phyloP scores from a whole-genome alignment of 2,113 vertebrate species.

The Podocnemis expansa region DNA sequence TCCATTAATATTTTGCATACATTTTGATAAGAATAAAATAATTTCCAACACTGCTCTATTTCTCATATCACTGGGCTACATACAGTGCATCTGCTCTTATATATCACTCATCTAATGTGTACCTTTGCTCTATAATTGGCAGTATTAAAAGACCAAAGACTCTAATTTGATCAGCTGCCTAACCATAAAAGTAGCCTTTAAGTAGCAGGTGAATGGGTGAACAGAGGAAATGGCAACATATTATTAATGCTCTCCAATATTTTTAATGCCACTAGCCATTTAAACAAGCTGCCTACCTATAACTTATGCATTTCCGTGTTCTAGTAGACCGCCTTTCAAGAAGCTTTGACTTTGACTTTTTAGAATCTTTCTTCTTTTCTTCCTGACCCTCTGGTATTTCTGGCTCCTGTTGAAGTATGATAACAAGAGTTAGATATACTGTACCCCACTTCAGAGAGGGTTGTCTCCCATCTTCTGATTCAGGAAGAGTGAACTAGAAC shows the following conservation, averaged over 20 bases:
- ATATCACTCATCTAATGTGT: not conserved
- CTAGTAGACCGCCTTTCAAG: conserved; percentile 94
- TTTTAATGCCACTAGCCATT: not conserved
- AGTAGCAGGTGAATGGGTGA: not conserved
- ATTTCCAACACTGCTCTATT: not conserved
- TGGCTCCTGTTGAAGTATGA: conserved; percentile 77
- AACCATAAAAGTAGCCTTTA: not conserved
- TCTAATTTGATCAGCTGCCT: not conserved
- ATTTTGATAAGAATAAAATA: not conserved
- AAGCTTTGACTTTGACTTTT: conserved; percentile 89
- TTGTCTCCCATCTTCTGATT: not conserved
- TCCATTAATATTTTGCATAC: not conserved
- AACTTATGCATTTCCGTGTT: conserved; percentile 95
- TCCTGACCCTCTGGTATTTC: conserved; percentile 84
- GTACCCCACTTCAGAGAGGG: not conserved
- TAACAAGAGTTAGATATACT: not conserved
- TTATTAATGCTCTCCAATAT: not conserved
- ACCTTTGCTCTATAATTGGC: not conserved
- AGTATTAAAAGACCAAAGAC: not conserved
- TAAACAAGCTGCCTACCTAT: conserved; percentile 83
- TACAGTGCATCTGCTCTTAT: fast-evolving
- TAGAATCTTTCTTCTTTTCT: conserved; percentile 91
- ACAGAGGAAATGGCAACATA: not conserved
- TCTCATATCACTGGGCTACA: not conserved
- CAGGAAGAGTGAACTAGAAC: not conserved